Conservation (phyloP, 2,888 invertebrate species). For the Lochmaea capreae region DNA sequence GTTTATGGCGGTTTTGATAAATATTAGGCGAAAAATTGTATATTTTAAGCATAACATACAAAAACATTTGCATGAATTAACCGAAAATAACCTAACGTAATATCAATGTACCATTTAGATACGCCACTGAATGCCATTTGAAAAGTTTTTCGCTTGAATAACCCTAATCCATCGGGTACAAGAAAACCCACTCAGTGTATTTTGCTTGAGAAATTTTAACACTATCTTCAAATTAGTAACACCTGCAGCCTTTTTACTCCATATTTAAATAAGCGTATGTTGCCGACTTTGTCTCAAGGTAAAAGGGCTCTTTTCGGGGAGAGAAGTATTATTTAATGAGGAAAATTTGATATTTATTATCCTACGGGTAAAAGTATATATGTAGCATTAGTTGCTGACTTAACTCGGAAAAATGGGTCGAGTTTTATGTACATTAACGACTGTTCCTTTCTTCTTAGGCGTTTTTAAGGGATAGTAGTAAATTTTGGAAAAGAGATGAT, state of each 20-base stretch:
- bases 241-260: slow-evolving; percentile 28
- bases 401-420: neutral
- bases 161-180: slow-evolving; percentile 32
- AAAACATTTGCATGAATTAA: too few relatives aligned
- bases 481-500: neutral
- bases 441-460: neutral
- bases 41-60: too few relatives aligned
- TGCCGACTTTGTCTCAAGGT: neutral
- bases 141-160: slow-evolving; percentile 37
- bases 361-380: neutral
- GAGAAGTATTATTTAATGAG: slow-evolving; percentile 26
- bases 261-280: slow-evolving; percentile 14
- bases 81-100: too few relatives aligned
- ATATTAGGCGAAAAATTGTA: too few relatives aligned
- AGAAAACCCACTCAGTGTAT: slow-evolving; percentile 37
- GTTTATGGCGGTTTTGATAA: too few relatives aligned
- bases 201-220: slow-evolving; percentile 37
- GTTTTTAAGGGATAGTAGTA: neutral
- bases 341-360: slow-evolving; percentile 21
- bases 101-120: neutral
- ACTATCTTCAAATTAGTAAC: slow-evolving; percentile 37
- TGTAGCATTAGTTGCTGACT: slow-evolving; percentile 6
- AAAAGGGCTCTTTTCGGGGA: slow-evolving; percentile 5
- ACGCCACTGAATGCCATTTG: slow-evolving; percentile 10
- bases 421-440: neutral